A percentile compares a stretch with the other conserved stretches of the same genome.
These are phyloP conservation scores for Dicerorhinus sumatrensis DNA, from an alignment of 2,113 vertebrate genomes.

Conservation along the genomic window DNA sequence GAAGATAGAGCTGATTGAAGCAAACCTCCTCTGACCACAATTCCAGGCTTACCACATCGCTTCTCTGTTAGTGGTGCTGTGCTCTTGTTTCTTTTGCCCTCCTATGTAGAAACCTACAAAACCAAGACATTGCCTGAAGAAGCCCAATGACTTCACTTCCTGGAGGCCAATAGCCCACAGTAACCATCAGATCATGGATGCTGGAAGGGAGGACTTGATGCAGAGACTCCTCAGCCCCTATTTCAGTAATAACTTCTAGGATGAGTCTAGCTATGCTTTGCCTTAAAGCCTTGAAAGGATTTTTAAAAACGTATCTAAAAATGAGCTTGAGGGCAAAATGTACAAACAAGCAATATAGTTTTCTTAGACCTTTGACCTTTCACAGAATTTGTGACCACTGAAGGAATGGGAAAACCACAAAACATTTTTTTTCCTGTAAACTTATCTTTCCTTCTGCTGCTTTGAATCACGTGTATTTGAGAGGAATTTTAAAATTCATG, in stretches of 20 bases:
- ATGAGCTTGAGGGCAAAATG: no score
- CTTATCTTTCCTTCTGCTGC: constrained; percentile 38
- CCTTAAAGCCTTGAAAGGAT: constrained; percentile 18
- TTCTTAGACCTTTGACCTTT: not conserved
- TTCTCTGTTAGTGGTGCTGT: not conserved
- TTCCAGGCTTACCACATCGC: not conserved
- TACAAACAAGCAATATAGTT: no score
- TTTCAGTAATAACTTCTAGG: not conserved
- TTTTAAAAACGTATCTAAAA: not conserved
- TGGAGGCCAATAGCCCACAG: not conserved
- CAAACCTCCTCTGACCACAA: not conserved
- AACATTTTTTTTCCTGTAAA: constrained; percentile 27
- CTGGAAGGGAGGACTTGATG: constrained; percentile 35
- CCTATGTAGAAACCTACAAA: not conserved
- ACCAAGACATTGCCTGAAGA: not conserved
- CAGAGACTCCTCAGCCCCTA: not conserved
- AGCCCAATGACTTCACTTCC: not conserved
- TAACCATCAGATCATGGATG: not conserved
- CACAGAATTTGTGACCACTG: constrained; percentile 25
- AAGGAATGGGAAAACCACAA: not conserved
- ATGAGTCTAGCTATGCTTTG: not conserved
- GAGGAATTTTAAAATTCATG: constrained; percentile 67
- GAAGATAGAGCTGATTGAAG: not conserved
- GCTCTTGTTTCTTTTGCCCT: not conserved
- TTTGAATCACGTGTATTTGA: constrained; percentile 53